Evolutionary conservation across 2,113 vertebrate species (phyloP).

Genomic region (Hyla sarda): DNA sequence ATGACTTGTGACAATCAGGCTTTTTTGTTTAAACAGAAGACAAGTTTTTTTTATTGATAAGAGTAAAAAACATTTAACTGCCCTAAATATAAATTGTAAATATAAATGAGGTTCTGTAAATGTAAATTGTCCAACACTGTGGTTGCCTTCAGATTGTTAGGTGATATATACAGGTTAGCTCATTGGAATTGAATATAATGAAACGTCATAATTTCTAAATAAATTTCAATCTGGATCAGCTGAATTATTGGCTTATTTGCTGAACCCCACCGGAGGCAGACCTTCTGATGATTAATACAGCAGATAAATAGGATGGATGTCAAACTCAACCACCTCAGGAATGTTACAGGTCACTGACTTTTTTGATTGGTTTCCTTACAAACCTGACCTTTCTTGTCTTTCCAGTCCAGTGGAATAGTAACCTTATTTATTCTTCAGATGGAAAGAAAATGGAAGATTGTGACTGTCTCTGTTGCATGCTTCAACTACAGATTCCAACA

Average conservation of each 20-base stretch:
- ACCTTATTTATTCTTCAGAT: constrained; percentile 28
- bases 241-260: constrained; percentile 9
- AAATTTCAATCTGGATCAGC: constrained; percentile 9
- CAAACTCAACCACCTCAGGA: constrained; percentile 29
- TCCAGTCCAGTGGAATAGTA: constrained; percentile 22
- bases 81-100: too few species aligned
- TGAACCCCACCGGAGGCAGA: not conserved
- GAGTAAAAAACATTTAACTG: too few species aligned
- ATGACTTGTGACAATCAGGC: too few species aligned
- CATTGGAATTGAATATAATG: not conserved
- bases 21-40: too few species aligned
- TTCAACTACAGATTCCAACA: constrained; percentile 8
- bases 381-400: constrained; percentile 52
- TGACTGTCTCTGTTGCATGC: not conserved
- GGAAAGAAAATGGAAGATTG: constrained; percentile 26
- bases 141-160: not conserved
- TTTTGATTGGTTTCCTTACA: constrained; percentile 53
- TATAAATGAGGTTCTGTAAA: not conserved
- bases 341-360: constrained; percentile 51
- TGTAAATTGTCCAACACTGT: not conserved
- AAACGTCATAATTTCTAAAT: not conserved
- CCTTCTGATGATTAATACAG: constrained; percentile 33
- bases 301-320: constrained; percentile 28
- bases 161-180: too few species aligned
- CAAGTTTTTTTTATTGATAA: too few species aligned